Conservation (phyloP, 1,140 invertebrate genomes). For the Anastrepha ludens region DNA sequence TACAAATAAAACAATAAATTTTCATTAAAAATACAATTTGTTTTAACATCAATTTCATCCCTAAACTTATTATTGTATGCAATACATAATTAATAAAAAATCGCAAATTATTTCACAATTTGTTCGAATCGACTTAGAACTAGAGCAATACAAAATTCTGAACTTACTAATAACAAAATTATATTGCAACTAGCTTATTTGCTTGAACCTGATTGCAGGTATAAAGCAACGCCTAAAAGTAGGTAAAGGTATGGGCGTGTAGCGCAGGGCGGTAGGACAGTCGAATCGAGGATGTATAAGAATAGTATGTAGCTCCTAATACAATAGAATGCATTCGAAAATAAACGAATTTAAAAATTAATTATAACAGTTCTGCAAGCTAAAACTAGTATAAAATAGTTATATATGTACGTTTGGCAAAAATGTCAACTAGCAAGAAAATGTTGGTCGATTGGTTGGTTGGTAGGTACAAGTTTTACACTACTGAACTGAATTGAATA, state of each 20-base stretch:
- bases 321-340: neutral
- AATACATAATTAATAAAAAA: constrained; percentile 20
- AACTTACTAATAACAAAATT: neutral
- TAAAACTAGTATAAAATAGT: neutral
- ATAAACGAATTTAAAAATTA: neutral
- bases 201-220: neutral
- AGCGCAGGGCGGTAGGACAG: neutral
- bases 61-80: neutral
- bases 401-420: neutral
- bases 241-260: neutral
- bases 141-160: constrained; percentile 8
- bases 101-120: constrained; percentile 32
- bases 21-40: neutral
- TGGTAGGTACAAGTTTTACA: no score
- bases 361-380: neutral
- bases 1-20: constrained; percentile 11
- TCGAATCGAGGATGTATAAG: neutral
- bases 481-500: no score
- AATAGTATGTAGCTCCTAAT: neutral
- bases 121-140: neutral
- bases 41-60: neutral
- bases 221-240: constrained; percentile 43
- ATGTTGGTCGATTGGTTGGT: no score
- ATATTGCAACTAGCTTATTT: constrained; percentile 35
- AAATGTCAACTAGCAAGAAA: neutral